A percentile compares a stretch with the other conserved stretches of the same genome.
Conservation (phyloP, 2,113 vertebrate genomes). For the Isichthys henryi region DNA sequence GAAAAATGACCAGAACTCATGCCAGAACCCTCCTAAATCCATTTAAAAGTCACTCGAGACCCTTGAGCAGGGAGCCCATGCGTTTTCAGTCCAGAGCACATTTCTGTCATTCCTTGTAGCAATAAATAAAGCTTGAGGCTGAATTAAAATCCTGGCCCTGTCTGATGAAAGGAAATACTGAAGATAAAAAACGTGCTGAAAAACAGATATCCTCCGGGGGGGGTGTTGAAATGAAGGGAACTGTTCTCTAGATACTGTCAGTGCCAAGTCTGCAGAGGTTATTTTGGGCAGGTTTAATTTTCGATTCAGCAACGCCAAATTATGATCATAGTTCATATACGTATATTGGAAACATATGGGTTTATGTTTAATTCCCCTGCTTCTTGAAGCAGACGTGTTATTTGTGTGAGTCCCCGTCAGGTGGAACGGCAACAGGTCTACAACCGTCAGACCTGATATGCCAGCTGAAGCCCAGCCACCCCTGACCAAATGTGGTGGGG, state of each 20-base stretch:
- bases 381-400: slow-evolving; percentile 5
- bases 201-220: slow-evolving; percentile 48
- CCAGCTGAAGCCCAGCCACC: neutral
- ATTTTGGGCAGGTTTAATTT: slow-evolving; percentile 48
- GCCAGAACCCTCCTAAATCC: slow-evolving; percentile 8
- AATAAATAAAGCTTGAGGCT: slow-evolving; percentile 44
- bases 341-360: slow-evolving; percentile 56
- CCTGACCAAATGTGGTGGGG: neutral
- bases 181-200: slow-evolving; percentile 42
- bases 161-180: slow-evolving; percentile 49
- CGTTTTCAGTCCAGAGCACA: slow-evolving; percentile 37
- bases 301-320: slow-evolving; percentile 48
- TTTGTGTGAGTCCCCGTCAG: neutral
- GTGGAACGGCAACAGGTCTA: neutral
- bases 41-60: slow-evolving; percentile 40
- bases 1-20: neutral
- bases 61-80: slow-evolving; percentile 38
- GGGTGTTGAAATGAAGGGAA: slow-evolving; percentile 42
- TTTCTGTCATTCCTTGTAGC: slow-evolving; percentile 33
- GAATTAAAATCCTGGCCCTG: slow-evolving; percentile 37
- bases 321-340: slow-evolving; percentile 44
- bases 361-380: slow-evolving; percentile 18
- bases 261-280: slow-evolving; percentile 50
- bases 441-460: no score
- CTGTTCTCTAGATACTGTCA: slow-evolving; percentile 33